Evolutionary conservation across 2,888 invertebrate genomes (phyloP), one percentile per base, ranked within the genome.

Genomic region (Drosophila rellima): DNA sequence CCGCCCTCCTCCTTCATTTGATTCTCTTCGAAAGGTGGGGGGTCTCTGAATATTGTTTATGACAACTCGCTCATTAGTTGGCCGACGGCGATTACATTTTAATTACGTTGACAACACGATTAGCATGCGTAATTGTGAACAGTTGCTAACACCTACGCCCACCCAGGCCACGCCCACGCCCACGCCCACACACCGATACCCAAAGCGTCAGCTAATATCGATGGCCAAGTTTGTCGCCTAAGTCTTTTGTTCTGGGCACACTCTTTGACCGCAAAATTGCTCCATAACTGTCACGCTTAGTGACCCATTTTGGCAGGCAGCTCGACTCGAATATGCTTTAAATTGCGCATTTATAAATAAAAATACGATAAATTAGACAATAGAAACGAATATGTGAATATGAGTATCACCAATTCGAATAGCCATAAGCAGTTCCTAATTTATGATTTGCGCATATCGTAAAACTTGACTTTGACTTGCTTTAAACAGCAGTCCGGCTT

Each of bases 51-150:
- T 70, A 72, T 76, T 70, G 72, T 63, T 87, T 83, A 87, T 81
- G 87, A 76, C 87, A 75, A 67, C 52, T 75, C 70, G 67, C 70
- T 80, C 80, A 77, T 85, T 82, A 85, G 85, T 50, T 81, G 70
- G 45, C 54, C 67, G 80, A 67, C 66, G 75, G 86, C 70, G 74
- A 85, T 86, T 83, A 88, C 79, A 79, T 69, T 88, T 86, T 87
- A 87, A 86, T 86, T 88, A 83, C 88, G 84, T 67, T 83, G 88
- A 86, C 84, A 87, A 71, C 78, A 68, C 76, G 88, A 86, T 86
- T 88, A 83, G 87, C 81, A 86, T 86, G 88, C 78, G 82, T 83
- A 86, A 86, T 86, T 83, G 79, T 76, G 62, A 63, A 48, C 65
- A 44, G 66, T 71, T 57, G 72, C 68, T 45, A 42, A 17, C 40